Conservation (phyloP, 2,888 invertebrate species). For the Magallana nippona region DNA sequence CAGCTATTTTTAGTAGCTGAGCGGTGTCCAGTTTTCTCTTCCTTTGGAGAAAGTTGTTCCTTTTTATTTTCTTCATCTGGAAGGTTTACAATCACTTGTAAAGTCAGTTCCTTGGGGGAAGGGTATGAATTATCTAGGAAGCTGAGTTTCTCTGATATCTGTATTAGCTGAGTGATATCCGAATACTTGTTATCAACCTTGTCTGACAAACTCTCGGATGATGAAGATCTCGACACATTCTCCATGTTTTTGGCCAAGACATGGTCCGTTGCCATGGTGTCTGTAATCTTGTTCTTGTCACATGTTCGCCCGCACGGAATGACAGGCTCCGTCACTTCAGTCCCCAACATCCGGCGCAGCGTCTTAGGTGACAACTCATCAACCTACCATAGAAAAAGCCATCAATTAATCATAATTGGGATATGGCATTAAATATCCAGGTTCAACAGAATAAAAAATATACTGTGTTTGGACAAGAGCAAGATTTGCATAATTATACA, state of each 20-base stretch:
- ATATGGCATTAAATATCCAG: too few relatives aligned
- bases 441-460: too few relatives aligned
- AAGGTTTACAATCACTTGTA: constrained; percentile 56
- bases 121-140: constrained; percentile 1
- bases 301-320: constrained; percentile 54
- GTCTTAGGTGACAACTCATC: constrained; percentile 66
- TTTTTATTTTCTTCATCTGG: constrained; percentile 62
- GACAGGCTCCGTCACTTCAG: constrained; percentile 55
- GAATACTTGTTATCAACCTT: background rate
- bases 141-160: constrained; percentile 4
- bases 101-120: constrained; percentile 39
- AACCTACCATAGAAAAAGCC: constrained; percentile 54
- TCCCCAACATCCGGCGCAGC: constrained; percentile 58
- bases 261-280: constrained; percentile 24
- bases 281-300: constrained; percentile 37
- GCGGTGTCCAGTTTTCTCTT: constrained; percentile 50
- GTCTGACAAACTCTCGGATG: constrained; percentile 35
- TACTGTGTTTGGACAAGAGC: too few relatives aligned
- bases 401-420: too few relatives aligned
- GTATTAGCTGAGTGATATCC: background rate
- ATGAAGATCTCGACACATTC: constrained; percentile 18
- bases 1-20: constrained; percentile 8
- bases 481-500: too few relatives aligned
- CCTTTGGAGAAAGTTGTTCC: constrained; percentile 64
- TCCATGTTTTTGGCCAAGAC: constrained; percentile 29